phyloP scores from a whole-genome alignment of 2,113 vertebrate genomes.

The Anhinga anhinga region DNA sequence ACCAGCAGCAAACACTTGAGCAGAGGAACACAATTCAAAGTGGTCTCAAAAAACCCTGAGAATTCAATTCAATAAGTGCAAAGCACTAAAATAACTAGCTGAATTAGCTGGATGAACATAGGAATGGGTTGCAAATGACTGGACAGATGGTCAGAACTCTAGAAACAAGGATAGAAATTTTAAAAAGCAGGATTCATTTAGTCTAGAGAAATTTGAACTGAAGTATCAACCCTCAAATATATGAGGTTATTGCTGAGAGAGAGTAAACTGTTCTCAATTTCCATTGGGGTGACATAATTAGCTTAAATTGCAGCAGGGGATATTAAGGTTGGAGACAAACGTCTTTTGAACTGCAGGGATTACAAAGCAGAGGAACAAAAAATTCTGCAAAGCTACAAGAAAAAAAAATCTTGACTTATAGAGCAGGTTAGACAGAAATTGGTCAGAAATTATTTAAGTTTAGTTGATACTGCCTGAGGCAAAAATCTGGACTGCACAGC shows the following conservation, averaged over 20 bases:
- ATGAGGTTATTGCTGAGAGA: background rate
- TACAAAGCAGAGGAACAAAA: background rate
- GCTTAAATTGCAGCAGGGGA: background rate
- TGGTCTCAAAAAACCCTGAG: background rate
- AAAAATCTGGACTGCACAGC: background rate
- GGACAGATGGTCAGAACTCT: background rate
- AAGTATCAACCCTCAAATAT: background rate
- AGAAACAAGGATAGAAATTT: background rate
- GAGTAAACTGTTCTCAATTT: background rate
- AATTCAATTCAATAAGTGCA: background rate
- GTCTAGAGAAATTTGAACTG: background rate
- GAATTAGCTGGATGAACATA: background rate
- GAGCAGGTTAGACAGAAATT: background rate
- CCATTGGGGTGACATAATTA: background rate
- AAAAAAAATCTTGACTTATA: background rate
- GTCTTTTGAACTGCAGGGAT: background rate
- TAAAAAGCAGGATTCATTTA: background rate
- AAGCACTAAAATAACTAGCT: background rate
- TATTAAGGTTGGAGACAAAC: background rate
- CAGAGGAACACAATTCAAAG: background rate
- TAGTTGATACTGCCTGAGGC: background rate
- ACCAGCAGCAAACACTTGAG: background rate
- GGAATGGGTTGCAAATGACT: background rate
- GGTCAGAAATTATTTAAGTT: background rate
- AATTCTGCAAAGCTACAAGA: background rate